A percentile compares a stretch with the other conserved stretches of the same genome.
These are phyloP conservation scores for Rhynchomys soricoides DNA, from an alignment of 2,113 vertebrate genomes.

Conservation along the genomic window DNA sequence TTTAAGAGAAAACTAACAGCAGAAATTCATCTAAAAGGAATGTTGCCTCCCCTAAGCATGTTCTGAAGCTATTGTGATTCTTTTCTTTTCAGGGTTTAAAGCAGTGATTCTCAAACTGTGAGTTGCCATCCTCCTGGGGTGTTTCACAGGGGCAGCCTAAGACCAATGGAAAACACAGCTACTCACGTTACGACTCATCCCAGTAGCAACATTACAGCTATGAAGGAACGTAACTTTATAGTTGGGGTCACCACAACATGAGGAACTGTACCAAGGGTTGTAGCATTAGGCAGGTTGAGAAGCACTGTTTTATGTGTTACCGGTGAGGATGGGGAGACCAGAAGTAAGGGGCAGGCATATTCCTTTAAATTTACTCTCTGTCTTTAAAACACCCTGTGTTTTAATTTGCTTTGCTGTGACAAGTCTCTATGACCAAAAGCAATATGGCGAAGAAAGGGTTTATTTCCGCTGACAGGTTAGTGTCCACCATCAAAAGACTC, in stretches of 20 bases:
- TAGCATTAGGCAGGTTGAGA: neutral
- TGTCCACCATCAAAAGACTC: neutral
- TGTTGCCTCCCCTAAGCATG: neutral
- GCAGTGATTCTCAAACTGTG: neutral
- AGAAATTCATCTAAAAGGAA: neutral
- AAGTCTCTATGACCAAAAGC: neutral
- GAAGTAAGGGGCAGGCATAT: neutral
- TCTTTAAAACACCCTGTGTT: neutral
- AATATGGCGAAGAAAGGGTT: neutral
- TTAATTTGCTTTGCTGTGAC: neutral
- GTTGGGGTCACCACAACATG: neutral
- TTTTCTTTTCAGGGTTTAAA: neutral
- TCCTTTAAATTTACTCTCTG: neutral
- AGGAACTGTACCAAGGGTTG: neutral
- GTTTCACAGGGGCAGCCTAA: neutral
- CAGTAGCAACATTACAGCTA: neutral
- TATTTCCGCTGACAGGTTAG: neutral
- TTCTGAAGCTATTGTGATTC: neutral
- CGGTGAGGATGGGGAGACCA: neutral
- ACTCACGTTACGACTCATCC: neutral
- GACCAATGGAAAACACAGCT: neutral
- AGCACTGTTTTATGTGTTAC: neutral
- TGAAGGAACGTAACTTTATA: neutral
- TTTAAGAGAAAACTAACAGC: slow-evolving; percentile 35
- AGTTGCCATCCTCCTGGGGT: neutral